These are phyloP conservation scores for Silurus asotus DNA, from an alignment of 2,113 vertebrate species.

Conservation along the genomic window DNA sequence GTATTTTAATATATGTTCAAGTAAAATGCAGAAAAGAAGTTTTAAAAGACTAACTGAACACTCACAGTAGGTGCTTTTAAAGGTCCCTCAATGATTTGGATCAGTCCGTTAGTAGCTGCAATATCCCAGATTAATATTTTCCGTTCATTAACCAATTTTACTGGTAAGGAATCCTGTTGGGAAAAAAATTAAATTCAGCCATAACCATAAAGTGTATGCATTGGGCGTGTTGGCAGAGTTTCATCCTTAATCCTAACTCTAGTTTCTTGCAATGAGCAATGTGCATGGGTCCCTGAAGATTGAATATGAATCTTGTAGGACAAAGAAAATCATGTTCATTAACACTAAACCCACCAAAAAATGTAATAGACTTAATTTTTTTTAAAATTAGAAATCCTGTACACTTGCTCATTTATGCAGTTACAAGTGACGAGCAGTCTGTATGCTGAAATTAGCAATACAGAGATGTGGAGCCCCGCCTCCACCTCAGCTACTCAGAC, in stretches of 20 bases:
- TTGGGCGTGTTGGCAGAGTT: background rate
- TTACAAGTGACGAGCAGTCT: background rate
- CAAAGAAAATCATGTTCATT: background rate
- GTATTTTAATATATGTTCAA: background rate
- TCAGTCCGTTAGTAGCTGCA: conserved; percentile 85
- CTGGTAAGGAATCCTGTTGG: conserved; percentile 64
- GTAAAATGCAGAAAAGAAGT: background rate
- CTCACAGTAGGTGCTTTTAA: conserved; percentile 77
- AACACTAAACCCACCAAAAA: too few relatives aligned
- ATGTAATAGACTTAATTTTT: too few relatives aligned
- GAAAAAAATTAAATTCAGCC: background rate
- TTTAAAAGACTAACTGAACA: conserved; percentile 22
- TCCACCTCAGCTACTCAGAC: too few relatives aligned
- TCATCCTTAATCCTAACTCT: too few relatives aligned
- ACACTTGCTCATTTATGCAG: background rate
- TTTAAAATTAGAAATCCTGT: background rate
- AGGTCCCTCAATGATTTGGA: conserved; percentile 83
- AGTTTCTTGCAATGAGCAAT: background rate
- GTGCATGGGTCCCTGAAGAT: background rate
- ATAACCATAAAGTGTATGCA: background rate
- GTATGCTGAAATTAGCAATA: too few relatives aligned
- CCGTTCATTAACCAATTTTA: conserved; percentile 77
- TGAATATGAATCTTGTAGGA: background rate
- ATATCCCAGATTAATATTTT: conserved; percentile 86
- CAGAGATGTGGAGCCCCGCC: too few relatives aligned